These are phyloP conservation scores for Zaprionus africanus DNA, from an alignment of 1,140 invertebrate genomes.

Conservation along the genomic window DNA sequence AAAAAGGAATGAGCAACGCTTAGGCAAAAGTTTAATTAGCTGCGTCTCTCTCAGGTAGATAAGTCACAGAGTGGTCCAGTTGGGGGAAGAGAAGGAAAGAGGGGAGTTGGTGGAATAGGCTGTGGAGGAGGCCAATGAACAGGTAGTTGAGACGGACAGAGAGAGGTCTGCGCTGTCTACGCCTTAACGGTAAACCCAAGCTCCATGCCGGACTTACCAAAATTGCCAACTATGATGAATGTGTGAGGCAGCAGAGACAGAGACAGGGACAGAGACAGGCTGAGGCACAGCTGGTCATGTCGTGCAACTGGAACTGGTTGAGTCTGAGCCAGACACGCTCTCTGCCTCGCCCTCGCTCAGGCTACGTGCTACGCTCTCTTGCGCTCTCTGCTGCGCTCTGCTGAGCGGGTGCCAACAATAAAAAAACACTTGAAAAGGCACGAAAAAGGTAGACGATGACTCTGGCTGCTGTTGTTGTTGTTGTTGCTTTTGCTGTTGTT, in stretches of 20 bases:
- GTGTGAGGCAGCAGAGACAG: neutral
- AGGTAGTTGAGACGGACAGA: neutral
- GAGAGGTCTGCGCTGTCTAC: neutral
- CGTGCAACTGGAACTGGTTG: constrained; percentile 41
- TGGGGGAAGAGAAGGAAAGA: neutral
- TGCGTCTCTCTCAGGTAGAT: neutral
- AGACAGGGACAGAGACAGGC: neutral
- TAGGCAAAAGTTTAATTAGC: constrained; percentile 8
- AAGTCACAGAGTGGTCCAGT: neutral
- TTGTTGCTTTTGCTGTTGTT: constrained; percentile 16
- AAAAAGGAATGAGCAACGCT: constrained; percentile 7
- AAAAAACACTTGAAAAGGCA: constrained; percentile 67
- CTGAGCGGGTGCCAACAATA: constrained; percentile 36
- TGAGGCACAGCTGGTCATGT: constrained; percentile 41
- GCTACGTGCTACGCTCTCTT: constrained; percentile 27
- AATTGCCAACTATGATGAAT: constrained; percentile 34
- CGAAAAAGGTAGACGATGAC: constrained; percentile 67
- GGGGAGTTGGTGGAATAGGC: neutral
- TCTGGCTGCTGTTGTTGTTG: constrained; percentile 36
- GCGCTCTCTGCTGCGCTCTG: constrained; percentile 30
- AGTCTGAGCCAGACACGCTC: constrained; percentile 34
- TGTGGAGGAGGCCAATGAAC: constrained; percentile 8
- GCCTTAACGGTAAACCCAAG: constrained; percentile 41
- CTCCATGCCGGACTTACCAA: constrained; percentile 33
- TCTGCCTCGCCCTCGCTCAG: constrained; percentile 14